Base-by-base conservation (phyloP, 2,888 invertebrate genomes). In the Boloria euphrosyne region DNA sequence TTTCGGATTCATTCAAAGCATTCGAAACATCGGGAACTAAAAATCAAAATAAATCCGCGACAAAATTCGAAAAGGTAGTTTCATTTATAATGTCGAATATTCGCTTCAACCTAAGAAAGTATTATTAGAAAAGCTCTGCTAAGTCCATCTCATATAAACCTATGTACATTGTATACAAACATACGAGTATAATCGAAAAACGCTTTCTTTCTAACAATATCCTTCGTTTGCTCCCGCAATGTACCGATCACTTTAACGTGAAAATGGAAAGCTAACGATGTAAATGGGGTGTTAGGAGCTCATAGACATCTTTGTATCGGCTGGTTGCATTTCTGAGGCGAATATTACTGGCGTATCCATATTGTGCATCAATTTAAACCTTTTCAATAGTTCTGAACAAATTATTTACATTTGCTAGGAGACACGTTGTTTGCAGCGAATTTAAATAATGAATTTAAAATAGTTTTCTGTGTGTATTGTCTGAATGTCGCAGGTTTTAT, bases 241-340 rank as follows among this genome's bases (percentile, higher is more conserved):
- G 50, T 18, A 51, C 55, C 69, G 68, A 71, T 73, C 73, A 75
- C 74, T 77, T 74, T 71, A 77, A 77, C 77, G 78, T 79, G 76
- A 74, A 79, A 83, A 83, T 79, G 77, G 78, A 76, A 80, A 76
- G 76, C 78, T 80, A 81, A 82, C 80, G 78, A 79, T 78, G 75
- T 78, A 78, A 78, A 78, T 76, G 78, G 75, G 73, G 73, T 71
- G 68, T 70, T 64, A 70, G 70, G 62, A 67, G 67, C 72, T 74
- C 69, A 62, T 65, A 60, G 44, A 38, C 57, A 62, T 62, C 67
- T 73, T 72, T 72, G 64, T 72, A 61, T 55, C 62, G 58, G 62
- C 47, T 54, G 47, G 54, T 62, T 38, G 47, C 47, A 62, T 62
- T 54, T 62, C 49, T 57, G 57, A 57, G 46, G 57, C 57, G 57